Evolutionary conservation across 2,113 vertebrate genomes (phyloP).

Genomic region (Leucopsar rothschildi): DNA sequence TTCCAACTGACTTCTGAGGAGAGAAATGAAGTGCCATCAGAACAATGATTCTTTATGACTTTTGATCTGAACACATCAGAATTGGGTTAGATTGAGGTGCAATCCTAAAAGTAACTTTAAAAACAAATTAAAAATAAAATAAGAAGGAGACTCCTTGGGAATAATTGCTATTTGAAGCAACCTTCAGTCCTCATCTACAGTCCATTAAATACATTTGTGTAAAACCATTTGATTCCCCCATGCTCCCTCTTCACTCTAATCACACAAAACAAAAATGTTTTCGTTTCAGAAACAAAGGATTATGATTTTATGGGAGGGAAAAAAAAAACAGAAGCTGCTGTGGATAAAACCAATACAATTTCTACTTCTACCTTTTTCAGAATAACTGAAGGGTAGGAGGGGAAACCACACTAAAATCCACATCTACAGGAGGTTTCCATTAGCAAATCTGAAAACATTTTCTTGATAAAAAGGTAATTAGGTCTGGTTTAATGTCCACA

Average conservation of each 20-base stretch:
- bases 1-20: neutral
- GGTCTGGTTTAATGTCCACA: neutral
- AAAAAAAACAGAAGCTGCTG: neutral
- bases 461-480: neutral
- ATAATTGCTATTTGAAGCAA: neutral
- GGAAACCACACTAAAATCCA: neutral
- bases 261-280: neutral
- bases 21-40: neutral
- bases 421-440: neutral
- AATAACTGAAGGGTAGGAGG: neutral
- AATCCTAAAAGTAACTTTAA: neutral
- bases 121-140: neutral
- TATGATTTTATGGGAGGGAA: neutral
- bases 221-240: neutral
- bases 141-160: neutral
- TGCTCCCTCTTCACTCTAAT: neutral
- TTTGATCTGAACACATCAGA: neutral
- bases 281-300: neutral
- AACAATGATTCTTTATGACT: neutral
- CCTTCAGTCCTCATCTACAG: neutral
- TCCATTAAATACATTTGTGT: neutral
- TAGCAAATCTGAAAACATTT: slow-evolving; percentile 3
- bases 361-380: neutral
- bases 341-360: neutral
- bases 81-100: neutral